phyloP scores from a whole-genome alignment of 2,888 invertebrate genomes.

The Drosophila ezoana region DNA sequence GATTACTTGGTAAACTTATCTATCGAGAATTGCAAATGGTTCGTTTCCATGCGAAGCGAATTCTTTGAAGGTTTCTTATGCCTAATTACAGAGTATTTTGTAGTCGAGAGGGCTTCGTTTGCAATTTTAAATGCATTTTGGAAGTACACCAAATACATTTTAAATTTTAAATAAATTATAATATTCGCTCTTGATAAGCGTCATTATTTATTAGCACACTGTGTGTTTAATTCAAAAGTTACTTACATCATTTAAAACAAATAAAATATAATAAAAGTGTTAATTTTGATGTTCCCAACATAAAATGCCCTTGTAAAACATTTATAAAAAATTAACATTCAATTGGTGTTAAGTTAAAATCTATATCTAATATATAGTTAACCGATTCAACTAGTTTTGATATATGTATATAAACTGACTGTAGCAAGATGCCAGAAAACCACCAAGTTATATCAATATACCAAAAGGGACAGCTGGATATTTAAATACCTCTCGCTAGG shows the following conservation, averaged over 20 bases:
- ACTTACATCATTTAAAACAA: slow-evolving; percentile 23
- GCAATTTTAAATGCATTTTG: slow-evolving; percentile 19
- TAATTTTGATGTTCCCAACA: background rate
- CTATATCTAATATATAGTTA: no score
- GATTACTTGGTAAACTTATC: no score
- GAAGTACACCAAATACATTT: slow-evolving; percentile 5
- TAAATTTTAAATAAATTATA: slow-evolving; percentile 43
- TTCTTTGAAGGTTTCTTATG: no score
- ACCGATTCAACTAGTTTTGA: no score
- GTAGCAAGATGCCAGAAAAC: no score
- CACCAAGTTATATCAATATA: no score
- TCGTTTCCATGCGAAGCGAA: no score
- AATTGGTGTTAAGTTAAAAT: no score
- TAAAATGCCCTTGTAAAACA: background rate
- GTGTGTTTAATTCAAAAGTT: slow-evolving; percentile 36
- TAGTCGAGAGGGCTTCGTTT: background rate
- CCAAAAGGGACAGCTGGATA: background rate
- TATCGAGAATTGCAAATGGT: no score
- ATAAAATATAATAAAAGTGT: background rate
- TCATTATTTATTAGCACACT: slow-evolving; percentile 22
- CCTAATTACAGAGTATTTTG: background rate
- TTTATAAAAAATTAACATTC: no score
- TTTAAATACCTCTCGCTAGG: slow-evolving; percentile 1
- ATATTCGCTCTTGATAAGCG: slow-evolving; percentile 50
- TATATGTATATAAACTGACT: no score